A percentile compares a stretch with the other conserved stretches of the same genome.
Conservation (phyloP, 2,888 invertebrate genomes). For the Cancer borealis region DNA sequence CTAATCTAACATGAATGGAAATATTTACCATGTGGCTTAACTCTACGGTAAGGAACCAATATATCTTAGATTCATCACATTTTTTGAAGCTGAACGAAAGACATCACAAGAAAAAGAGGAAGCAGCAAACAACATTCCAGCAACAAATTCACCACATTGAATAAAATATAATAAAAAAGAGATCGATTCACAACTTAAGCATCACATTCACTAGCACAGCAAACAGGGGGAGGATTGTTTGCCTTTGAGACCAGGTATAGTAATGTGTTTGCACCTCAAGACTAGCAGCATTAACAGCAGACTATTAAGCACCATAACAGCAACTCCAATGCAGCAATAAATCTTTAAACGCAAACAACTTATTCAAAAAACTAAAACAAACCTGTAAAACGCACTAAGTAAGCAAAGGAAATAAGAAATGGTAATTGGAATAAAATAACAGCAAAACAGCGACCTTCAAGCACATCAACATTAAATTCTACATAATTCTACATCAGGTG, state of each 20-base stretch:
- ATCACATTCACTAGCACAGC: not conserved
- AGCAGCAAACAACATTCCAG: not conserved
- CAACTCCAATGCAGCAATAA: not conserved
- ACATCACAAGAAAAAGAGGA: not conserved
- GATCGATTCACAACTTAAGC: not conserved
- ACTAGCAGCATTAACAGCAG: conserved; percentile 13
- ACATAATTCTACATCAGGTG: not conserved
- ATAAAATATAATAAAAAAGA: not conserved
- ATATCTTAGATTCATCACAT: not conserved
- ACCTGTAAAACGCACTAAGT: not conserved
- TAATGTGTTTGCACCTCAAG: conserved; percentile 10
- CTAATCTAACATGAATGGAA: not conserved
- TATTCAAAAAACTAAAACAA: not conserved
- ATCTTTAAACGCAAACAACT: not conserved
- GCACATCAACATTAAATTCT: not conserved
- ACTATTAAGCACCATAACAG: conserved; percentile 9
- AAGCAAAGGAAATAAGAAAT: not conserved
- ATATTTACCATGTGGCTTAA: not conserved
- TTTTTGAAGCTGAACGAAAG: not conserved
- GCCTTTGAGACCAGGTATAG: not conserved
- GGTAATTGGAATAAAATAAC: not conserved
- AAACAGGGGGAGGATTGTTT: not conserved
- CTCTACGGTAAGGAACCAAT: not conserved
- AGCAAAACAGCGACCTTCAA: not conserved
- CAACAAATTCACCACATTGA: not conserved